Conservation (phyloP, 2,797 vertebrate genomes). For the Phylloscopus collybita region DNA sequence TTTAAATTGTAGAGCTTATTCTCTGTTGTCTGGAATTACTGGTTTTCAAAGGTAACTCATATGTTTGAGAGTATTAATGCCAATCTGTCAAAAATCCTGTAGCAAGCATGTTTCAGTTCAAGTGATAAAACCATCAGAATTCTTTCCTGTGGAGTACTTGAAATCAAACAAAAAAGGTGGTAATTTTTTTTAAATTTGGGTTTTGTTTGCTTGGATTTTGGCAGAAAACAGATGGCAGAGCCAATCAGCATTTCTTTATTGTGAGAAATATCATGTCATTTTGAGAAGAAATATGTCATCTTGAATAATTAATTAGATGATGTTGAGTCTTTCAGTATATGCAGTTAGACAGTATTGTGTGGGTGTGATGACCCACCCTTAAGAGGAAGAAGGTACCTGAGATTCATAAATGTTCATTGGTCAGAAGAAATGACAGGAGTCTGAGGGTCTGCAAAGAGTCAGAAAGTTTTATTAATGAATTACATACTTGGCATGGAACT, state of each 20-base stretch:
- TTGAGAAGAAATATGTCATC: background rate
- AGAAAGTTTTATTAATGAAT: background rate
- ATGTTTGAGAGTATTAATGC: background rate
- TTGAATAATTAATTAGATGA: background rate
- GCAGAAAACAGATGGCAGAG: background rate
- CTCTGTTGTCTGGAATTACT: background rate
- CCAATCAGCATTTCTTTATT: background rate
- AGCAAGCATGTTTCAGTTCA: background rate
- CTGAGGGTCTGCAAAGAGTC: background rate
- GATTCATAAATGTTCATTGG: background rate
- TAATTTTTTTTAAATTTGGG: background rate
- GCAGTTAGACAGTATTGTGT: background rate
- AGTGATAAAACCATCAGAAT: background rate
- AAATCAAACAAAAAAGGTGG: background rate
- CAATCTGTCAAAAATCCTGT: background rate
- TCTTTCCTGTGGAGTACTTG: background rate
- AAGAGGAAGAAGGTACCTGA: background rate
- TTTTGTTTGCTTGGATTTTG: background rate
- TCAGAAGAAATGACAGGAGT: background rate
- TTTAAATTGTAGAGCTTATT: background rate
- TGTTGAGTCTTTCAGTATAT: background rate
- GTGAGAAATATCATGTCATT: background rate
- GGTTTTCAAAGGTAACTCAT: background rate
- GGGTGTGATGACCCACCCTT: background rate
- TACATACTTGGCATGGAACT: background rate